Percentiles rank a stretch among this genome's conserved stretches.
These are phyloP conservation scores for Indicator indicator DNA, from an alignment of 2,113 vertebrate genomes.

Conservation along the genomic window DNA sequence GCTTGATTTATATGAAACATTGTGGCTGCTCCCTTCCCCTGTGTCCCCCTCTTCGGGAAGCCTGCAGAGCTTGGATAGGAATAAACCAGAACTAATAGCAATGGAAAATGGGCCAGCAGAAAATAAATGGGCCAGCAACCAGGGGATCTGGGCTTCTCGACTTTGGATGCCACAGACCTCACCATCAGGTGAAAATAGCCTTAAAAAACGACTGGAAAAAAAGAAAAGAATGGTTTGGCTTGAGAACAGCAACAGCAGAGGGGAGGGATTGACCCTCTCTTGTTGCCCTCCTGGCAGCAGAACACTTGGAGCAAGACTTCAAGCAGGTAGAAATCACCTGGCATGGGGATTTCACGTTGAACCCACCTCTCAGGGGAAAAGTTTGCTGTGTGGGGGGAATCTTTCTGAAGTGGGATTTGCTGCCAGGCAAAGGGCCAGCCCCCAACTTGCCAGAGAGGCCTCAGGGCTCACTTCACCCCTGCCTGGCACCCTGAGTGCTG, in stretches of 20 bases:
- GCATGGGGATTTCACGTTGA: neutral
- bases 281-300: neutral
- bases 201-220: neutral
- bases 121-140: no score
- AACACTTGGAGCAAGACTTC: neutral
- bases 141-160: neutral
- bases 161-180: neutral
- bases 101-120: neutral
- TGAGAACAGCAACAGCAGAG: neutral
- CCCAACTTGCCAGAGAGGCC: neutral
- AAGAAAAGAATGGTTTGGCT: neutral
- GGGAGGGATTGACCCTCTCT: neutral
- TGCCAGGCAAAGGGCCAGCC: constrained; percentile 11
- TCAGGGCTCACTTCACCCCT: neutral
- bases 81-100: neutral
- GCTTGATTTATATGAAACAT: neutral
- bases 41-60: neutral
- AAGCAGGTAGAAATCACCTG: constrained; percentile 6
- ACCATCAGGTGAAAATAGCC: neutral
- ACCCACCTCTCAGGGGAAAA: neutral
- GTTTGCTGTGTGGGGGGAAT: neutral
- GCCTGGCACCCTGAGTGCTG: neutral
- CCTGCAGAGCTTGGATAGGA: neutral
- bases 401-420: constrained; percentile 61
- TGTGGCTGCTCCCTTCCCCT: neutral